A percentile compares a stretch with the other conserved stretches of the same genome.
phyloP scores from a whole-genome alignment of 2,888 invertebrate species.

The Drosophila percnosoma region DNA sequence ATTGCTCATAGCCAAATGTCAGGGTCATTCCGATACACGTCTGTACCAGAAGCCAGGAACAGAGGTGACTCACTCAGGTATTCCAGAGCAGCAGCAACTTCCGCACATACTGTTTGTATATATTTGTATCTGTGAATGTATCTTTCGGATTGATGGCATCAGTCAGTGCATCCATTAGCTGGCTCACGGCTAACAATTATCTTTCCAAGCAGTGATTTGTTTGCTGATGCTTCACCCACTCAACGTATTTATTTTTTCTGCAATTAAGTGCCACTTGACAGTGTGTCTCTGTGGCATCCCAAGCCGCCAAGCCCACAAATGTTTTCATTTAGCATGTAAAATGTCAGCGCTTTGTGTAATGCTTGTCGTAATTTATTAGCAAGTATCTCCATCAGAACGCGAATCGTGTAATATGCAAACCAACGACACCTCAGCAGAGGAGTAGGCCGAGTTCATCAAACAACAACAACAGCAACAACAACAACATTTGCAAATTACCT shows the following conservation, averaged over 20 bases:
- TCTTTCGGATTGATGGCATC: conserved; percentile 60
- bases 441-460: conserved; percentile 16
- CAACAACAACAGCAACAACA: conserved; percentile 5
- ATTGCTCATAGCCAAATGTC: conserved; percentile 74
- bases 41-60: neutral
- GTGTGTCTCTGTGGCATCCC: conserved; percentile 27
- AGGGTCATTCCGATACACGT: conserved; percentile 60
- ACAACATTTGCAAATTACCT: conserved; percentile 19
- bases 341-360: conserved; percentile 70
- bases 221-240: conserved; percentile 59
- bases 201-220: conserved; percentile 18
- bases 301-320: conserved; percentile 72
- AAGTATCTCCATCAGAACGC: conserved; percentile 35
- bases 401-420: conserved; percentile 25
- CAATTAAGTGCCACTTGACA: conserved; percentile 65
- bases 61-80: conserved; percentile 61
- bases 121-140: conserved; percentile 5
- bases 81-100: conserved; percentile 35
- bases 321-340: conserved; percentile 74
- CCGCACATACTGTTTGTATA: conserved; percentile 19
- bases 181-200: conserved; percentile 31
- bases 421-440: conserved; percentile 37
- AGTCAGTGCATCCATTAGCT: conserved; percentile 60
- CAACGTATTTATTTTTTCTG: conserved; percentile 42
- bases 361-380: conserved; percentile 50